A percentile compares a stretch with the other conserved stretches of the same genome.
Conservation (phyloP, 2,797 vertebrate genomes). For the Danio jaintianensis region DNA sequence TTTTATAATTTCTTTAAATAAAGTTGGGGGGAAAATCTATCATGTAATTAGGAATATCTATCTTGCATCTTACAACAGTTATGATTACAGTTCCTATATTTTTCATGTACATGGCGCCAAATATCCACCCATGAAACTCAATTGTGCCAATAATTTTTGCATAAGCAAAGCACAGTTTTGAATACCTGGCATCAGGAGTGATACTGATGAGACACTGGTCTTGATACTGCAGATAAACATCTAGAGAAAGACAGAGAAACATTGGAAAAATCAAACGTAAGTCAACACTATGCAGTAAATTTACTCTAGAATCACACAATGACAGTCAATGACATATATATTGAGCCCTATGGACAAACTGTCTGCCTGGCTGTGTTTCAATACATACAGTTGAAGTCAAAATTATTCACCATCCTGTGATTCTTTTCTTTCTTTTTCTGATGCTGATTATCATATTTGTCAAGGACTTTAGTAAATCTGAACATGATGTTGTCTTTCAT, state of each 20-base stretch:
- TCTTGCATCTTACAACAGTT: neutral
- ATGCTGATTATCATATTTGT: neutral
- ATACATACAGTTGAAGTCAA: too few relatives aligned
- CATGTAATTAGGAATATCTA: neutral
- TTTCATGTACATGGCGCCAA: neutral
- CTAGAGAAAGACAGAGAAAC: slow-evolving; percentile 61
- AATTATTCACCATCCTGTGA: too few relatives aligned
- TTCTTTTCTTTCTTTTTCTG: too few relatives aligned
- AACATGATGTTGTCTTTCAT: neutral
- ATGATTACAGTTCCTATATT: neutral
- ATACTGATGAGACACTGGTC: slow-evolving; percentile 74
- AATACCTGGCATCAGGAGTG: slow-evolving; percentile 75
- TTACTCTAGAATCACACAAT: neutral
- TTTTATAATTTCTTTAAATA: too few relatives aligned
- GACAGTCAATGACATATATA: slow-evolving; percentile 5
- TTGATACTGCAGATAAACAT: slow-evolving; percentile 73
- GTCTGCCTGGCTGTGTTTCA: neutral
- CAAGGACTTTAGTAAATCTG: neutral
- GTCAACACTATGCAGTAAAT: neutral
- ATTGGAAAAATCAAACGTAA: neutral
- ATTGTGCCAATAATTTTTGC: neutral
- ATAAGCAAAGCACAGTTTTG: neutral
- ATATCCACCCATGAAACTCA: neutral
- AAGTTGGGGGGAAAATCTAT: too few relatives aligned
- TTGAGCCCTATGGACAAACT: neutral